Evolutionary conservation across 2,113 vertebrate species (phyloP), one percentile per base, ranked within the genome.

Genomic region (Opisthocomus hoazin): DNA sequence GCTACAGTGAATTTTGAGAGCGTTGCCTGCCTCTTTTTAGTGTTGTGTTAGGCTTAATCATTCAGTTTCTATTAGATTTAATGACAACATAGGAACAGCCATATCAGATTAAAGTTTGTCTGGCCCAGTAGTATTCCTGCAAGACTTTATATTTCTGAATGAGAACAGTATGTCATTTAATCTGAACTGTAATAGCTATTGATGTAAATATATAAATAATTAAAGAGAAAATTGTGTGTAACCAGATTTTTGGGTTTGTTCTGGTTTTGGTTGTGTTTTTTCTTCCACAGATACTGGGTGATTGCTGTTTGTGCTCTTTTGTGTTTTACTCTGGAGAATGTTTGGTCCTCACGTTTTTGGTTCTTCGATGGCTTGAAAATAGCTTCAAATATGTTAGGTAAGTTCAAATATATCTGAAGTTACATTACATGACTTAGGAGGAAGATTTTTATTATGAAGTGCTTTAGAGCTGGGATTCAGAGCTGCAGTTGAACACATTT

Each of bases 301-400:
- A 99, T 75, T 97, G 98, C 89, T 99, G 99, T 95, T 96, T 99
- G 43, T 99, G 98, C 68, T 98, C 98, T 5, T 99, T 99, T 96
- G 91, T 98, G 32, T 99, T 99, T 97, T 99, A 97, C 90, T 98
- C 97, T 91, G 98, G 93, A 3, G 97, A 98, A 24, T 95, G 96
- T 57, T 97, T 99, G 68, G 78, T 98, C 51, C 84, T 99, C 85
- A 98, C 98, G 15, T 98, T 98, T 96, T 95, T 99, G 94, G 95
- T 98, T 96, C 96, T 99, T 82, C 98, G 94, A 12, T 99, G 99
- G 99, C 97, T 97, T 54, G 98, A 99, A 60, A 96, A 92, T 37
- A 82, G 68, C n/a, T 76, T 96, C 76, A 97, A 87, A 66, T 89
- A 84, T 48, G 41, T 95, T 64, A 98, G 98, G 99, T 99, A 89